Evolutionary conservation across 1,140 invertebrate species (phyloP).

Genomic region (Teleopsis dalmanni): DNA sequence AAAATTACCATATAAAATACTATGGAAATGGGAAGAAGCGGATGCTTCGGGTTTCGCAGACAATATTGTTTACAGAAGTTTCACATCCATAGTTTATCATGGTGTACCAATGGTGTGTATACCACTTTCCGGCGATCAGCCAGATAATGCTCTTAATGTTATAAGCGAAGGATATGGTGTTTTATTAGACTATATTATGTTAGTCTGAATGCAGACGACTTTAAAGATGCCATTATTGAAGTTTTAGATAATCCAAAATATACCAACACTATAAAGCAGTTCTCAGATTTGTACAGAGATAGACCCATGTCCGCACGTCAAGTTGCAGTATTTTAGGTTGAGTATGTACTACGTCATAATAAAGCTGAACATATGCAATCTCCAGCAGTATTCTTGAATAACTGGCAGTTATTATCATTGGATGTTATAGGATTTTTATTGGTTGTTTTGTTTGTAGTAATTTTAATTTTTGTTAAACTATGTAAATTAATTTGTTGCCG

Average conservation of each 20-base stretch:
- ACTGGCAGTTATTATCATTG: slow-evolving; percentile 8
- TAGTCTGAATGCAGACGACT: slow-evolving; percentile 16
- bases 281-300: slow-evolving; percentile 16
- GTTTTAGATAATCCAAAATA: slow-evolving; percentile 18
- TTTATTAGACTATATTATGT: slow-evolving; percentile 19
- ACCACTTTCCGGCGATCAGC: slow-evolving; percentile 41
- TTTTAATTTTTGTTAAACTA: not conserved
- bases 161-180: slow-evolving; percentile 43
- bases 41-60: slow-evolving; percentile 21
- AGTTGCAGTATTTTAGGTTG: slow-evolving; percentile 15
- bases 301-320: slow-evolving; percentile 16
- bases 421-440: slow-evolving; percentile 11
- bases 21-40: slow-evolving; percentile 46
- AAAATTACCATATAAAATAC: slow-evolving; percentile 44
- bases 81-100: slow-evolving; percentile 44
- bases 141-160: slow-evolving; percentile 46
- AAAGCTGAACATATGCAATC: slow-evolving; percentile 36
- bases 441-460: not conserved
- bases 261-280: slow-evolving; percentile 5
- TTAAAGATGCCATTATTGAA: slow-evolving; percentile 16
- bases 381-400: slow-evolving; percentile 17
- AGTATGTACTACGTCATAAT: slow-evolving; percentile 34
- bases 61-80: slow-evolving; percentile 47
- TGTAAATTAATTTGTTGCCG: slow-evolving; percentile 10
- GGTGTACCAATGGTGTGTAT: slow-evolving; percentile 46